Evolutionary conservation across 2,113 vertebrate species (phyloP).

Genomic region (Arvicanthis niloticus): DNA sequence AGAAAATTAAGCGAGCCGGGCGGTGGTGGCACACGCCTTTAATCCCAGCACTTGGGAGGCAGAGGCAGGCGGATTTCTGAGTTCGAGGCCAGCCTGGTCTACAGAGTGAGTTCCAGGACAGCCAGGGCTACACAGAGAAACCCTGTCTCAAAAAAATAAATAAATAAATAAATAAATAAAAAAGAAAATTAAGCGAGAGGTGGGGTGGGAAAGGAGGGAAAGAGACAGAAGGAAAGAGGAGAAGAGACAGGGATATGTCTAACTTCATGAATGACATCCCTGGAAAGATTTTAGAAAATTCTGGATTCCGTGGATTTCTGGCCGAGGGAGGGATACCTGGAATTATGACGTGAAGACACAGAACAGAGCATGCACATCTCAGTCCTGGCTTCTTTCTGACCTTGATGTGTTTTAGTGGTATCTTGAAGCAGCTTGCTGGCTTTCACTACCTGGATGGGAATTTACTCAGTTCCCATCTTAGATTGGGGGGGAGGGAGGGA

Average conservation of each 20-base stretch:
- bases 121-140: no score
- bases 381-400: not conserved
- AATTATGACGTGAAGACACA: not conserved
- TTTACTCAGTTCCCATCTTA: not conserved
- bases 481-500: not conserved
- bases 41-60: no score
- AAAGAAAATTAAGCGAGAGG: not conserved
- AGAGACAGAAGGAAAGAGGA: not conserved
- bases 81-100: no score
- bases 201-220: not conserved
- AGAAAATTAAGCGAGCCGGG: not conserved
- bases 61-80: no score
- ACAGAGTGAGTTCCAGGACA: no score
- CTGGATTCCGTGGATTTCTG: conserved; percentile 25
- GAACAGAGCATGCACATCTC: not conserved
- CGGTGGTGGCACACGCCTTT: no score
- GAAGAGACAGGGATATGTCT: not conserved
- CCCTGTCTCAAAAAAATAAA: no score
- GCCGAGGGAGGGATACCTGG: not conserved
- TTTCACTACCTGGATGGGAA: not conserved
- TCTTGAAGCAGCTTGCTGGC: not conserved
- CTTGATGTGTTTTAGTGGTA: not conserved
- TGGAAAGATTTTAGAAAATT: conserved; percentile 22
- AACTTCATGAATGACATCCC: not conserved
- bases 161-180: not conserved